Evolutionary conservation across 2,113 vertebrate species (phyloP).

Genomic region (Paracanthobrama guichenoti): DNA sequence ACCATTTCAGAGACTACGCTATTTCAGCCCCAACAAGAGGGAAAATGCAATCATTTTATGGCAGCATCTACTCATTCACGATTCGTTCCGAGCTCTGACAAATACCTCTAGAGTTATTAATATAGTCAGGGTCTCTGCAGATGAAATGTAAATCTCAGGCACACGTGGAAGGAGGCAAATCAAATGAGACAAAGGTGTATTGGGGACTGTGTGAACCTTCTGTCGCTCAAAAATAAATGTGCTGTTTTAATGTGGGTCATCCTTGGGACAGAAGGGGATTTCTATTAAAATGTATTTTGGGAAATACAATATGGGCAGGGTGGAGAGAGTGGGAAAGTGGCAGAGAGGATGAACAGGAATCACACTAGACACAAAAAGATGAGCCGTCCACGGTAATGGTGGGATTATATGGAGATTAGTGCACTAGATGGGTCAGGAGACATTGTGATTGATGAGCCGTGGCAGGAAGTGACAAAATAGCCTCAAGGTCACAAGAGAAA

Average conservation of each 20-base stretch:
- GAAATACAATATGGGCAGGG: slow-evolving; percentile 35
- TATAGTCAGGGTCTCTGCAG: slow-evolving; percentile 57
- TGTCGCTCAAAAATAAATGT: slow-evolving; percentile 34
- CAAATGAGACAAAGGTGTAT: slow-evolving; percentile 59
- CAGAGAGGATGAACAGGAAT: slow-evolving; percentile 11
- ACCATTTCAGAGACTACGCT: slow-evolving; percentile 26
- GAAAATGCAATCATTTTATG: slow-evolving; percentile 43
- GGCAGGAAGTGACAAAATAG: slow-evolving; percentile 27
- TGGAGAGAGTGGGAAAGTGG: background rate
- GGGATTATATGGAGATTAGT: slow-evolving; percentile 69
- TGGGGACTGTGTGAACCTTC: slow-evolving; percentile 40
- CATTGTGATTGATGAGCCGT: slow-evolving; percentile 48
- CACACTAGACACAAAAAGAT: slow-evolving; percentile 47
- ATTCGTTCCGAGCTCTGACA: slow-evolving; percentile 52
- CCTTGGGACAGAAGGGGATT: slow-evolving; percentile 40
- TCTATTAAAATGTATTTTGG: slow-evolving; percentile 43
- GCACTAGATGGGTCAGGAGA: slow-evolving; percentile 53
- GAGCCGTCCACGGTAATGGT: slow-evolving; percentile 59
- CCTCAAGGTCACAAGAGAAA: slow-evolving; percentile 34
- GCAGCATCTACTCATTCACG: slow-evolving; percentile 24
- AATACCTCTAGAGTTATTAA: slow-evolving; percentile 68
- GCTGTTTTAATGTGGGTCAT: slow-evolving; percentile 47
- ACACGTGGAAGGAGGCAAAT: slow-evolving; percentile 50
- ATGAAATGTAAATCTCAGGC: slow-evolving; percentile 62
- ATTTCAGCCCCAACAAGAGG: slow-evolving; percentile 1